These are phyloP conservation scores for Cremastobaeus sp. DNA, from an alignment of 2,888 invertebrate genomes.

Conservation along the genomic window DNA sequence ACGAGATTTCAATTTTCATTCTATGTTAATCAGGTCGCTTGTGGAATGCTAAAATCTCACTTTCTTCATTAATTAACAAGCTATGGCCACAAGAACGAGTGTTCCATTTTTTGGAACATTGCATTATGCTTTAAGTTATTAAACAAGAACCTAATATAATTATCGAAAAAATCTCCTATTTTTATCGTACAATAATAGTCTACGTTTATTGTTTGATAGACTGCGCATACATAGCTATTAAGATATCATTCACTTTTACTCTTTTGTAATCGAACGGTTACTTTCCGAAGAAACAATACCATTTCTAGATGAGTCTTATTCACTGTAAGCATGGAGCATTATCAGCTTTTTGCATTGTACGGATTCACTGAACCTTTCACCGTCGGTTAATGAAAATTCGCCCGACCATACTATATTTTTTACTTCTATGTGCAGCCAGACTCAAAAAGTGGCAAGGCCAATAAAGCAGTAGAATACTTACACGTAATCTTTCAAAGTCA, in stretches of 20 bases:
- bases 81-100: too few relatives aligned
- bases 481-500: conserved; percentile 1
- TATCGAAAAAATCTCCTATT: too few relatives aligned
- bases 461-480: conserved; percentile 31
- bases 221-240: background rate
- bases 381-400: conserved; percentile 73
- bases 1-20: conserved; percentile 10
- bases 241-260: background rate
- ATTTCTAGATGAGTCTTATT: conserved; percentile 51
- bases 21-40: conserved; percentile 10
- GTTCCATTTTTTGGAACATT: background rate
- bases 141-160: too few relatives aligned
- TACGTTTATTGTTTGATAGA: too few relatives aligned
- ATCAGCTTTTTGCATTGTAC: conserved; percentile 69
- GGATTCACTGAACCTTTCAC: conserved; percentile 69
- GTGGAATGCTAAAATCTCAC: too few relatives aligned
- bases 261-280: conserved; percentile 35
- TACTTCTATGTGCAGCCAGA: conserved; percentile 51
- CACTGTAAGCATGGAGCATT: conserved; percentile 52
- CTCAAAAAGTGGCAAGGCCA: conserved; percentile 32
- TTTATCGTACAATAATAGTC: too few relatives aligned
- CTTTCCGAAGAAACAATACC: conserved; percentile 55
- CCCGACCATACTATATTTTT: conserved; percentile 58
- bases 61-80: too few relatives aligned
- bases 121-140: too few relatives aligned